These are phyloP conservation scores for Beaufortia kweichowensis DNA, from an alignment of 2,113 vertebrate species.

Conservation along the genomic window DNA sequence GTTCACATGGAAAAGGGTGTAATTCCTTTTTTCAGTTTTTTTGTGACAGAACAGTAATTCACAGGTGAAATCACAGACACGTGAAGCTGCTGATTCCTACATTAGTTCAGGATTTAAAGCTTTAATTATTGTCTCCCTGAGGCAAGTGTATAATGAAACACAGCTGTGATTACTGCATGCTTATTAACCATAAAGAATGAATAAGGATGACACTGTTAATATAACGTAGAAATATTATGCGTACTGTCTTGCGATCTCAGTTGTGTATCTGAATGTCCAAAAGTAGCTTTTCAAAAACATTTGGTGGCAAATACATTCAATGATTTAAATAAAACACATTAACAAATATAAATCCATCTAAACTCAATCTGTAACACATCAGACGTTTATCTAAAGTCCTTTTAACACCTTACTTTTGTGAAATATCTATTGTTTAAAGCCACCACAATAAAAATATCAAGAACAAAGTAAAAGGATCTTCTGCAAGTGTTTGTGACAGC, in stretches of 20 bases:
- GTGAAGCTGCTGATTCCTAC: background rate
- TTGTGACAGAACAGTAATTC: background rate
- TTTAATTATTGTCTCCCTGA: conserved; percentile 2
- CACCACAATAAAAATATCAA: too few relatives aligned
- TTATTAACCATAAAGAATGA: conserved; percentile 27
- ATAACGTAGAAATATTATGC: background rate
- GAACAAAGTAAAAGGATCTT: too few relatives aligned
- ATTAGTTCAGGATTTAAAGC: conserved; percentile 1
- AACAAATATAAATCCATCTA: too few relatives aligned
- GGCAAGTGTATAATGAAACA: conserved; percentile 28
- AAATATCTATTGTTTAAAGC: too few relatives aligned
- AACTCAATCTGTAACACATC: too few relatives aligned
- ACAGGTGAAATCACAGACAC: background rate
- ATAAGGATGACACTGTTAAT: conserved; percentile 17
- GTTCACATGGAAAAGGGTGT: conserved; percentile 8
- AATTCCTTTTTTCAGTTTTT: background rate
- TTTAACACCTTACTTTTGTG: too few relatives aligned
- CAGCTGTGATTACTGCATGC: conserved; percentile 13
- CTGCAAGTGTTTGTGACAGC: too few relatives aligned
- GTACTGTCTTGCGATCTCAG: background rate
- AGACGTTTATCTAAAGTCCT: too few relatives aligned
- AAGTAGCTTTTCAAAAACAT: background rate
- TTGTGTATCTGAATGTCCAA: background rate
- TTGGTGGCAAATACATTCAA: too few relatives aligned
- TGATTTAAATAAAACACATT: too few relatives aligned